phyloP scores from a whole-genome alignment of 2,888 invertebrate species.

The Cheilosia vernalis region DNA sequence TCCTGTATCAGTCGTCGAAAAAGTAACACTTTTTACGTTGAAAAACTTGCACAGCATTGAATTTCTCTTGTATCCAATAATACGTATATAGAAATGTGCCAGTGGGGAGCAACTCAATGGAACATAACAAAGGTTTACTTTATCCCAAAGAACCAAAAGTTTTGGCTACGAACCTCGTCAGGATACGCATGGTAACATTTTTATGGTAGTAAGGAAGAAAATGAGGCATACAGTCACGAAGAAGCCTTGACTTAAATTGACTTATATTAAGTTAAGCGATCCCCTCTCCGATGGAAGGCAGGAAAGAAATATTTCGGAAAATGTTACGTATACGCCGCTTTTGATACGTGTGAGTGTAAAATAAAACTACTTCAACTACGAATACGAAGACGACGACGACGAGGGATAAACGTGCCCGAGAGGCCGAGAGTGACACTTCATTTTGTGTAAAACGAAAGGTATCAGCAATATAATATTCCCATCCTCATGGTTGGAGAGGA shows the following conservation, averaged over 20 bases:
- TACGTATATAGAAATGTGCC: conserved; percentile 1
- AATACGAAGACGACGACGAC: neutral
- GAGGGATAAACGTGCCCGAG: conserved; percentile 31
- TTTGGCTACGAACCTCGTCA: conserved; percentile 14
- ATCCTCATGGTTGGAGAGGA: conserved; percentile 45
- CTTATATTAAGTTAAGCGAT: conserved; percentile 66
- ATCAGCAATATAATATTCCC: conserved; percentile 53
- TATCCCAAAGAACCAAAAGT: neutral
- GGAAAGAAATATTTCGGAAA: neutral
- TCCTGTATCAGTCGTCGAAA: conserved; percentile 12
- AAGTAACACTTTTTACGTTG: neutral
- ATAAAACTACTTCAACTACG: conserved; percentile 42
- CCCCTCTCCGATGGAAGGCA: neutral
- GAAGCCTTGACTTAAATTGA: conserved; percentile 70
- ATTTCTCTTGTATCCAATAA: conserved; percentile 21
- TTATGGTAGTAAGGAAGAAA: conserved; percentile 48
- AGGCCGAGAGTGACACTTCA: conserved; percentile 62
- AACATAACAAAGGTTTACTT: conserved; percentile 27
- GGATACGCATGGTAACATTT: conserved; percentile 36
- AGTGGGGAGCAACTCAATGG: conserved; percentile 27
- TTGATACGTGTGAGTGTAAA: conserved; percentile 35
- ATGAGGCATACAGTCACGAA: conserved; percentile 19
- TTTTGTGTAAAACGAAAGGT: conserved; percentile 47
- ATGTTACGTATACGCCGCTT: conserved; percentile 41
- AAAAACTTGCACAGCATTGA: conserved; percentile 29